Evolutionary conservation across 35 echinoderm and acorn worm species (phyloP), one percentile per base, ranked within the genome.

Genomic region (Ptychodera flava): DNA sequence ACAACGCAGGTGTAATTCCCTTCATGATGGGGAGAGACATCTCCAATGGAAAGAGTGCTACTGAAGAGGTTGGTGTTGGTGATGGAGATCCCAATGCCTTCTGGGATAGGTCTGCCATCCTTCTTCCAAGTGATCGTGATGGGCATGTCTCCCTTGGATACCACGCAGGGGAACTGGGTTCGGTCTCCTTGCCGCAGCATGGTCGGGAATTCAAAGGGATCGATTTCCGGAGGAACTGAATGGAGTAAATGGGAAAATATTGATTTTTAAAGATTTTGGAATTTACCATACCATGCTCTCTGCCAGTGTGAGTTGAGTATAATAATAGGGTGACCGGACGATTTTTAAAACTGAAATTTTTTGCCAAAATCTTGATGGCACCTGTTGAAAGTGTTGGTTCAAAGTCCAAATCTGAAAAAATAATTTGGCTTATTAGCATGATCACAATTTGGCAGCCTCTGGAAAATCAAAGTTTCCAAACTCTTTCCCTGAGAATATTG

Each of bases 1-100:
- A 92, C 96, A 29, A 90, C 93, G 77, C 96, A 99, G 0, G 96
- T 99, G 80, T 99, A 99, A 52, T 86, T 92, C 0, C 96, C 96
- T 37, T 94, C 93, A 64, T 94, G 91, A 1, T 91, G 88, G 0
- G 93, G 87, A n/a, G 90, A 94, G n/a, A 85, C 92, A 80, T 94
- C 93, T 27, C 75, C 38, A 30, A 94, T 92, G 0, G 81, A 78
- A 79, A 97, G 78, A 28, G 86, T 88, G 33, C 80, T 89, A 28
- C 82, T 90, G 36, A 87, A 88, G 0, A 28, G 31, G 28, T 75
- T 80, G 0, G 35, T 35, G 16, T 75, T 81, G 31, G 35, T 38
- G 30, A 52, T 35, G 1, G 84, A 87, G 0, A 99, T 90, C 28
- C 90, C 93, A 38, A 85, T 81, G n/a, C 88, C 90, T 30, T 33